These are phyloP conservation scores for Lottia scabra DNA, from an alignment of 2,888 invertebrate genomes.

Conservation along the genomic window DNA sequence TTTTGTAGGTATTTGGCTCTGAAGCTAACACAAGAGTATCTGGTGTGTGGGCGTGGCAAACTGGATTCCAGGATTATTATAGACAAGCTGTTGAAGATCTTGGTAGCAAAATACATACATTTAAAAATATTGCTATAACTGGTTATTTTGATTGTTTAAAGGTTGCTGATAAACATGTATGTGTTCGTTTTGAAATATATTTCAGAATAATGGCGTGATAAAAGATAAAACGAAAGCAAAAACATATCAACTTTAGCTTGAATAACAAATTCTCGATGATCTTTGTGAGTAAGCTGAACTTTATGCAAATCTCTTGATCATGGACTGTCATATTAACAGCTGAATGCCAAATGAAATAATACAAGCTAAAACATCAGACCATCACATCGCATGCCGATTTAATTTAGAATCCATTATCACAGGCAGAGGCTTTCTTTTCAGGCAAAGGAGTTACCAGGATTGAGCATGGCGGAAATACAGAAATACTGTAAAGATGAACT, in stretches of 20 bases:
- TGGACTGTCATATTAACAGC: too few relatives aligned
- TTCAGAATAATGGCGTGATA: too few relatives aligned
- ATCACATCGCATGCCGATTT: too few relatives aligned
- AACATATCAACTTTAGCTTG: too few relatives aligned
- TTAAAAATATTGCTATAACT: constrained; percentile 42
- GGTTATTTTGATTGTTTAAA: constrained; percentile 41
- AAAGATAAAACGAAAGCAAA: too few relatives aligned
- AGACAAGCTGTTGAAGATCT: constrained; percentile 39
- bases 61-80: constrained; percentile 44
- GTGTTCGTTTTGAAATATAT: too few relatives aligned
- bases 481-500: constrained; percentile 33
- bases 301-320: too few relatives aligned
- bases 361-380: too few relatives aligned
- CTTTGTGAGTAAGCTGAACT: too few relatives aligned
- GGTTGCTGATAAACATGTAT: constrained; percentile 37
- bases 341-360: too few relatives aligned
- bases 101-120: constrained; percentile 30
- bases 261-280: too few relatives aligned
- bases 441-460: constrained; percentile 13
- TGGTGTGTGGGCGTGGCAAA: constrained; percentile 46
- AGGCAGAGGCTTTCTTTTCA: too few relatives aligned
- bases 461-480: constrained; percentile 25
- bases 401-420: not conserved
- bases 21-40: not conserved
- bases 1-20: not conserved